phyloP scores from a whole-genome alignment of 2,888 invertebrate genomes.

The Pterostichus niger region DNA sequence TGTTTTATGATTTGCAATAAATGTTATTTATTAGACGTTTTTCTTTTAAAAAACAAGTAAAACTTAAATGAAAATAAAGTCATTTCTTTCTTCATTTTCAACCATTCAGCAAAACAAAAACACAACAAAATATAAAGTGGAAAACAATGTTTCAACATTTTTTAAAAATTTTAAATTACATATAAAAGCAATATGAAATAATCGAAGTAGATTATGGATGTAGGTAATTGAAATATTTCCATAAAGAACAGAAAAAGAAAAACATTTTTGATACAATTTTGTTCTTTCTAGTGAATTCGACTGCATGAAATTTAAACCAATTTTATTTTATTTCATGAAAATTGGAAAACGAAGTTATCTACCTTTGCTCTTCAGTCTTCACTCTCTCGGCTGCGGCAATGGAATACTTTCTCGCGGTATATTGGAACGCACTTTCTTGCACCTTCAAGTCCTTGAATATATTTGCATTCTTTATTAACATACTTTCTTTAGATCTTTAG shows the following conservation, averaged over 20 bases:
- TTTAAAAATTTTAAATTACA: neutral
- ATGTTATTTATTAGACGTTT: no score
- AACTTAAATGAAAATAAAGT: neutral
- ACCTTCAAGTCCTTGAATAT: slow-evolving; percentile 36
- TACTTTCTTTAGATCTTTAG: slow-evolving; percentile 42
- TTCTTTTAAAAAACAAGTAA: neutral
- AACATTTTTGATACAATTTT: slow-evolving; percentile 43
- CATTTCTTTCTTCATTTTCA: neutral
- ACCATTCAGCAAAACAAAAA: neutral
- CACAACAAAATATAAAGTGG: neutral
- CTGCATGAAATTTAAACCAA: slow-evolving; percentile 44
- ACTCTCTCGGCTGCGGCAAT: no score
- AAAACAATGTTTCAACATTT: neutral
- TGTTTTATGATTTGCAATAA: no score
- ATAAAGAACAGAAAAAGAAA: slow-evolving; percentile 43
- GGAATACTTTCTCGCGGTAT: slow-evolving; percentile 27
- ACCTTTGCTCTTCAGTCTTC: slow-evolving; percentile 35
- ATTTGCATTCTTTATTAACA: slow-evolving; percentile 51
- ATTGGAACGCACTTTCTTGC: slow-evolving; percentile 45
- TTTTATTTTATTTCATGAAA: slow-evolving; percentile 34
- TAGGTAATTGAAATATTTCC: slow-evolving; percentile 54
- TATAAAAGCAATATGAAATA: slow-evolving; percentile 38
- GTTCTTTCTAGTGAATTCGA: slow-evolving; percentile 14
- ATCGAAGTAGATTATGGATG: slow-evolving; percentile 28
- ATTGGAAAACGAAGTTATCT: slow-evolving; percentile 46